phyloP scores from a whole-genome alignment of 2,888 invertebrate genomes.

The Brachylomia viminalis region DNA sequence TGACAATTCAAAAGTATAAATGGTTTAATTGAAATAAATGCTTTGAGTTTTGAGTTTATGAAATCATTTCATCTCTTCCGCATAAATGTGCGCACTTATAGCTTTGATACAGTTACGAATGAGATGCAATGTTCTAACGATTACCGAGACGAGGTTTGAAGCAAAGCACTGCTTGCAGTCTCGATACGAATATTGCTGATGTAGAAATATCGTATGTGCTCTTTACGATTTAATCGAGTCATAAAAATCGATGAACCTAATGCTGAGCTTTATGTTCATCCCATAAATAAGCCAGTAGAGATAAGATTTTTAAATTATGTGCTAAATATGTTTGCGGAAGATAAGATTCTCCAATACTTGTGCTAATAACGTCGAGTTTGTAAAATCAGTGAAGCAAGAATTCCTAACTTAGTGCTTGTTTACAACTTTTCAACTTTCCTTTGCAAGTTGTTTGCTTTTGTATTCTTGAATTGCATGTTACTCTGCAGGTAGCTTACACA shows the following conservation, averaged over 20 bases:
- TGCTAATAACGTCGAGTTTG: constrained; percentile 27
- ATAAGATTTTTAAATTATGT: constrained; percentile 38
- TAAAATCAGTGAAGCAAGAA: constrained; percentile 22
- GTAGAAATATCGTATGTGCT: constrained; percentile 9
- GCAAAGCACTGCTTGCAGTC: not conserved
- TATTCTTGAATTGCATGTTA: constrained; percentile 6
- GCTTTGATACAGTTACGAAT: constrained; percentile 6
- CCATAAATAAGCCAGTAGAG: constrained; percentile 28
- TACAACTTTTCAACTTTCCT: constrained; percentile 26
- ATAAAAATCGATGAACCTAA: constrained; percentile 27
- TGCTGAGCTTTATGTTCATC: constrained; percentile 36
- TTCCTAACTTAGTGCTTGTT: constrained; percentile 32
- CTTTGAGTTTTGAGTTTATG: too few species aligned
- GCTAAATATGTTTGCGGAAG: constrained; percentile 7
- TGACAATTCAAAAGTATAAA: too few species aligned
- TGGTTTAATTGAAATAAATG: too few species aligned
- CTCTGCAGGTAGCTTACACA: constrained; percentile 1
- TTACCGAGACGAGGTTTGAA: not conserved
- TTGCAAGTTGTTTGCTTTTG: constrained; percentile 13
- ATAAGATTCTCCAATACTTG: constrained; percentile 22
- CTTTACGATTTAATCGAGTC: constrained; percentile 32
- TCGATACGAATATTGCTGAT: constrained; percentile 17
- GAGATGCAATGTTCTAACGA: constrained; percentile 7
- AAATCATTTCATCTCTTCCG: not conserved
- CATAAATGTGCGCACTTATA: not conserved